Evolutionary conservation across 2,888 invertebrate species (phyloP), one percentile per base, ranked within the genome.

Genomic region (Apoda limacodes): DNA sequence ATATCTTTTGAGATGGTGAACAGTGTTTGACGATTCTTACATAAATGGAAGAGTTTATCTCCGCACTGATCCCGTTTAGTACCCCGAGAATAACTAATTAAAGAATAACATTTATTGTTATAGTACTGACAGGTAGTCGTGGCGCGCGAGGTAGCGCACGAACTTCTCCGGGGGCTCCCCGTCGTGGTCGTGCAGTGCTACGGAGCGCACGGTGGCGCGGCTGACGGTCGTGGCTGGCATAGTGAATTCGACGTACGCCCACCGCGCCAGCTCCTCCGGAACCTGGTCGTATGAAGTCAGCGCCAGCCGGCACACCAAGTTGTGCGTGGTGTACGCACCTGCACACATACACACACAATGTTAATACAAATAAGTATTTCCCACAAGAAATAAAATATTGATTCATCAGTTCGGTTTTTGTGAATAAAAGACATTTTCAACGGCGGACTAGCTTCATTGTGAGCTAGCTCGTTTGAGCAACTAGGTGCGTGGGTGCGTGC

Each of bases 251-350:
- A 98, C 96, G 62, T 87, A 87, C 48, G 93, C 93, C 32, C 29
- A 34, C 69, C 87, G 89, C 39, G 95, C 90, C 63, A 98, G 85
- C 66, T 92, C 89, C 43, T 94, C 95, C 13, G 99, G 99, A 60
- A 98, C 88, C 80, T 97, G 93, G 78, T 99, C 99, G 81, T 94
- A 99, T 26, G 95, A 95, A 12, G 97, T 98, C 44, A 99, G 85
- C 39, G 95, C 94, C 85, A 99, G 89, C 39, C 93, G 89, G 58
- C 96, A 94, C 41, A 93, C 92, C 78, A 99, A 87, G 65, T 96
- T 89, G 82, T 99, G 98, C 11, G 93, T 95, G 40, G 98, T 98
- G 76, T 99, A 99, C 12, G 99, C 98, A 31, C 96, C 96, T 96
- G 57, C 26, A 13, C 13, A 14, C 9, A 9, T 17, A n/a, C 14